Percentiles rank a stretch among this genome's conserved stretches.
phyloP scores from a whole-genome alignment of 2,888 invertebrate genomes.

The Volucella bombylans region DNA sequence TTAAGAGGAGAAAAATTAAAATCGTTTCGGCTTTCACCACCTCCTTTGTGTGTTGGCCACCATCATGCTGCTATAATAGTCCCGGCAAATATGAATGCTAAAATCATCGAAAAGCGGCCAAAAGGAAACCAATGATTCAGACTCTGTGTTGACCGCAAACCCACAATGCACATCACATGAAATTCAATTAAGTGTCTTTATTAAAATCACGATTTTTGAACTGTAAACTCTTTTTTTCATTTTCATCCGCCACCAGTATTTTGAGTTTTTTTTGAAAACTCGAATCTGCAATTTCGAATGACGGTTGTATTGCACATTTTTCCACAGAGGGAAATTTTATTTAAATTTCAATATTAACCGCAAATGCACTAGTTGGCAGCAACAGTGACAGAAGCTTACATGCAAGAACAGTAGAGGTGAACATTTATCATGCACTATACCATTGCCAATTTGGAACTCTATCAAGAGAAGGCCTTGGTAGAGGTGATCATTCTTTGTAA shows the following conservation, averaged over 20 bases:
- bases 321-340: slow-evolving; percentile 9
- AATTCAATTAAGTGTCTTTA: slow-evolving; percentile 77
- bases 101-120: slow-evolving; percentile 21
- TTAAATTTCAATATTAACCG: slow-evolving; percentile 38
- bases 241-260: not conserved
- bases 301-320: slow-evolving; percentile 27
- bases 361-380: slow-evolving; percentile 23
- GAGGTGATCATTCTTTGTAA: too few relatives aligned
- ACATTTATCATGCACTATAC: not conserved
- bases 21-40: slow-evolving; percentile 3
- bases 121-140: slow-evolving; percentile 40
- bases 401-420: not conserved
- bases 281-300: slow-evolving; percentile 15
- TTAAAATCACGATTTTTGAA: slow-evolving; percentile 75
- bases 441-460: not conserved
- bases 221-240: slow-evolving; percentile 32
- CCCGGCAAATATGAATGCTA: slow-evolving; percentile 39
- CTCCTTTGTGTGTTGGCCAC: slow-evolving; percentile 23
- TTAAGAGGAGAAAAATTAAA: too few relatives aligned
- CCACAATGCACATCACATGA: slow-evolving; percentile 55
- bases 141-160: slow-evolving; percentile 54
- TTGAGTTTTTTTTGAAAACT: not conserved
- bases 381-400: not conserved
- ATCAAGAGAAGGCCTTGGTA: not conserved
- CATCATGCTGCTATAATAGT: not conserved